Conservation (phyloP, 2,113 vertebrate species). For the Campylorhamphus procurvoides region DNA sequence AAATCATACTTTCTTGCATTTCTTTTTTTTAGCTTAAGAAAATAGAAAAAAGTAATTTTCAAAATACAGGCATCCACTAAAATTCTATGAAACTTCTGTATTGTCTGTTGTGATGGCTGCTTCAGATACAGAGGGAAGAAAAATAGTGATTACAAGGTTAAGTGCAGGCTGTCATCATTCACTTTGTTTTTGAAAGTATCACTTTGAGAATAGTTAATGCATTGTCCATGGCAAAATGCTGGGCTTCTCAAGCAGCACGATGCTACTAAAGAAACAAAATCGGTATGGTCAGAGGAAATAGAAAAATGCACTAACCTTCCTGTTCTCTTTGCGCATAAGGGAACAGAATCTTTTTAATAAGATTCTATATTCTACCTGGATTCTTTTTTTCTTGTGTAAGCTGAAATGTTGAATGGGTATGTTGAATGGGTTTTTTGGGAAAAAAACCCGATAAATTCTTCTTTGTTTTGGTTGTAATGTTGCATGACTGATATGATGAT, state of each 20-base stretch:
- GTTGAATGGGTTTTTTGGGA: neutral
- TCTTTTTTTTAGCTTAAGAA: neutral
- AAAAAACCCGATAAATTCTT: neutral
- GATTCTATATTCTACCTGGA: neutral
- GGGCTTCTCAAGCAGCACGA: neutral
- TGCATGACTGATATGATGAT: neutral
- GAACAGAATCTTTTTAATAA: neutral
- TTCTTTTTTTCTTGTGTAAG: neutral
- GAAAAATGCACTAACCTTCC: neutral
- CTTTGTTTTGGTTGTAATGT: neutral
- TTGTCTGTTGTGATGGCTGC: neutral
- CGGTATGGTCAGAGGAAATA: neutral
- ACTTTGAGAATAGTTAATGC: neutral
- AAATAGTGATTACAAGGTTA: neutral
- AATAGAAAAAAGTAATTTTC: neutral
- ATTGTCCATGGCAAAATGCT: neutral
- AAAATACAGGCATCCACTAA: neutral
- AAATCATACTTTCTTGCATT: neutral
- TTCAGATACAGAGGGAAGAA: neutral
- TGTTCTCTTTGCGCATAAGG: neutral
- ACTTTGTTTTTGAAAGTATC: neutral
- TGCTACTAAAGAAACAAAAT: neutral
- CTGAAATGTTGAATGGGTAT: neutral
- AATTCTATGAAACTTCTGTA: neutral
- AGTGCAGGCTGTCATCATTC: neutral